Conservation (phyloP, 2,797 vertebrate genomes). For the Brotogeris chrysoptera region DNA sequence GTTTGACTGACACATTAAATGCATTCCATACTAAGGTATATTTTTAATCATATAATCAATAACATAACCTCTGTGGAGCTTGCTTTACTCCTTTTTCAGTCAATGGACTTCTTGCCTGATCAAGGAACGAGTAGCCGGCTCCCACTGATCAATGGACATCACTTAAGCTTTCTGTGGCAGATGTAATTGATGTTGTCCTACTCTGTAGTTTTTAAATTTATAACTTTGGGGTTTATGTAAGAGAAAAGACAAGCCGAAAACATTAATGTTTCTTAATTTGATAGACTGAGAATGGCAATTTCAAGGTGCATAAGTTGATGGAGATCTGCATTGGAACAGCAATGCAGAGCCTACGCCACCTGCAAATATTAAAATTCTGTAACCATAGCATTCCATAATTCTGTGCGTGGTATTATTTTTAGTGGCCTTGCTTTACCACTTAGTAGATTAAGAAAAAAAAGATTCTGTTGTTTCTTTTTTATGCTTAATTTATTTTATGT, state of each 20-base stretch:
- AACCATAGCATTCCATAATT: conserved; percentile 42
- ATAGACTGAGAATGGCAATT: neutral
- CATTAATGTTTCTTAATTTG: conserved; percentile 30
- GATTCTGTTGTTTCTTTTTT: neutral
- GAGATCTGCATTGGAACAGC: conserved; percentile 24
- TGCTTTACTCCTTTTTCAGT: conserved; percentile 23
- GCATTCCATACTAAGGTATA: neutral
- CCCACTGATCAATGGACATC: neutral
- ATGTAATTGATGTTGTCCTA: neutral
- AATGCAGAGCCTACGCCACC: conserved; percentile 12
- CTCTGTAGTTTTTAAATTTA: neutral
- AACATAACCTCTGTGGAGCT: neutral
- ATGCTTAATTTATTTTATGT: neutral
- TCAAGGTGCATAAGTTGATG: conserved; percentile 29
- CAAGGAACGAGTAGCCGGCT: neutral
- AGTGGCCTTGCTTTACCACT: conserved; percentile 26
- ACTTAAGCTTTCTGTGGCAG: conserved; percentile 21
- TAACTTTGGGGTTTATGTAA: conserved; percentile 17
- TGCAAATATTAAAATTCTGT: conserved; percentile 41
- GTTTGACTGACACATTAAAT: neutral
- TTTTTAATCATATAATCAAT: neutral
- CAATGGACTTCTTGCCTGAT: neutral
- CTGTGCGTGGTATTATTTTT: neutral
- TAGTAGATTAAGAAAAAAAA: neutral
- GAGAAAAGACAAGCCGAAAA: conserved; percentile 7